A percentile compares a stretch with the other conserved stretches of the same genome.
Evolutionary conservation across 2,797 vertebrate species (phyloP).

Genomic region (Sebastes melanostomus): DNA sequence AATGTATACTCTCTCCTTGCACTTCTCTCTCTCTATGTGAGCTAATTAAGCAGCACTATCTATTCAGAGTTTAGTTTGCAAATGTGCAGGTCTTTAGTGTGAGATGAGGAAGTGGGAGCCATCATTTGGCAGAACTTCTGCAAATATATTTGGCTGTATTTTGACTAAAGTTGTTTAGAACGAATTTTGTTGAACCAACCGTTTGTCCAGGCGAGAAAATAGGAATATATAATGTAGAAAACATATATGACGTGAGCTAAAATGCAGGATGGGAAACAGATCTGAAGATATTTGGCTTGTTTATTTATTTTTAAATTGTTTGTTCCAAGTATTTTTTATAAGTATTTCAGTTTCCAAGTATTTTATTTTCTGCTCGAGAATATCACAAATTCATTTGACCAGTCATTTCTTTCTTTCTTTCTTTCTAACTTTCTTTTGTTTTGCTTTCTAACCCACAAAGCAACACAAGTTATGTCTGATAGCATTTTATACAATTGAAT

Average conservation of each 20-base stretch:
- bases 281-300: background rate
- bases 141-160: background rate
- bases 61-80: conserved; percentile 8
- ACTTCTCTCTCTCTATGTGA: conserved; percentile 50
- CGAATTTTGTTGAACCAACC: background rate
- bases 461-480: background rate
- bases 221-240: no score
- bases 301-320: background rate
- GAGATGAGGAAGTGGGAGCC: background rate
- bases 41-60: conserved; percentile 67
- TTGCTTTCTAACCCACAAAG: background rate
- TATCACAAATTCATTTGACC: background rate
- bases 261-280: background rate
- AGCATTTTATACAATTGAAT: background rate
- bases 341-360: background rate
- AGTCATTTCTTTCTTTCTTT: background rate
- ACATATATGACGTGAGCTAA: no score
- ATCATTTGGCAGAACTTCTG: background rate
- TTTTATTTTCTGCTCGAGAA: background rate
- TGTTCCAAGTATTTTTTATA: background rate
- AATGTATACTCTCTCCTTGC: conserved; percentile 61
- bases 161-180: background rate
- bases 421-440: background rate
- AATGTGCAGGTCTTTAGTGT: background rate
- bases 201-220: background rate